Conservation (phyloP, 1,140 invertebrate genomes). For the Apolygus lucorum region DNA sequence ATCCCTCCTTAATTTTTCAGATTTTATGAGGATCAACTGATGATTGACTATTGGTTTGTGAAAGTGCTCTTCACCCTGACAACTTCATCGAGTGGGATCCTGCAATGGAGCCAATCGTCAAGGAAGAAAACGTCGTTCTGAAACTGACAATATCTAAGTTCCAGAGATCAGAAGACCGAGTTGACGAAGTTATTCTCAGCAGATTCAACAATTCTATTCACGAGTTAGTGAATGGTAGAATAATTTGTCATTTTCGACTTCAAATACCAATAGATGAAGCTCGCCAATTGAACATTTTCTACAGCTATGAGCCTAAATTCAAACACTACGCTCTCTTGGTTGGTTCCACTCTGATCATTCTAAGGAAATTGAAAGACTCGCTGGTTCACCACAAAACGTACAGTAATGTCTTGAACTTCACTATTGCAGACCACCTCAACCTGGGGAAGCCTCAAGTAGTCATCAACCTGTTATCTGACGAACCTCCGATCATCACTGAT, state of each 20-base stretch:
- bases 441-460: neutral
- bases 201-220: neutral
- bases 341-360: neutral
- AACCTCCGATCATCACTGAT: neutral
- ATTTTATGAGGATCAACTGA: too few relatives aligned
- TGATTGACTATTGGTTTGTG: too few relatives aligned
- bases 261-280: neutral
- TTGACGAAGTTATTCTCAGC: neutral
- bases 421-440: neutral
- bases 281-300: neutral
- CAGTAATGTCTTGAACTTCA: neutral
- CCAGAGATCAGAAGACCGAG: neutral
- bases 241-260: neutral
- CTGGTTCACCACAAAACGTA: neutral
- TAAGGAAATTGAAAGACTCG: neutral
- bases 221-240: neutral
- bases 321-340: neutral
- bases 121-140: neutral
- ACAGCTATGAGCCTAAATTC: constrained; percentile 10
- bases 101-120: neutral
- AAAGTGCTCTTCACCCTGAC: too few relatives aligned
- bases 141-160: neutral
- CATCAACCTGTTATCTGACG: neutral
- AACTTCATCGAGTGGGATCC: too few relatives aligned
- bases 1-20: too few relatives aligned